phyloP scores from a whole-genome alignment of 2,888 invertebrate species.

The Archaeoteleia sp. region DNA sequence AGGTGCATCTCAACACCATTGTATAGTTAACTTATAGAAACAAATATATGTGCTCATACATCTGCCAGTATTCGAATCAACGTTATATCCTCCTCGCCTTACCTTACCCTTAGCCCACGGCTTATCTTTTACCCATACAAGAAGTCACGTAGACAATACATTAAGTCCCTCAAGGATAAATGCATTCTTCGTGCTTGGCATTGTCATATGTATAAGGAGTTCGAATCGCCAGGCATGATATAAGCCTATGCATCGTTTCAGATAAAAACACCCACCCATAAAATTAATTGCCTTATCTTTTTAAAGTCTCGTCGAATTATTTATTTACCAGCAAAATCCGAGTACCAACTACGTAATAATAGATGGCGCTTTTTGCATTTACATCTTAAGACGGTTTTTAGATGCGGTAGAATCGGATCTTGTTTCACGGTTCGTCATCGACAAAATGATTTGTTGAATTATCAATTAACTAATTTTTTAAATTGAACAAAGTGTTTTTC shows the following conservation, averaged over 20 bases:
- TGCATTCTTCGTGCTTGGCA: slow-evolving; percentile 42
- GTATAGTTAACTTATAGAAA: too few species aligned
- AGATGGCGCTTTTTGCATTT: too few species aligned
- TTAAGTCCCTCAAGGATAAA: slow-evolving; percentile 42
- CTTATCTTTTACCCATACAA: slow-evolving; percentile 37
- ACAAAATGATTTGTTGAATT: too few species aligned
- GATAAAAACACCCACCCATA: slow-evolving; percentile 2
- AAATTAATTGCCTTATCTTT: neutral
- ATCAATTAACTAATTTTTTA: too few species aligned
- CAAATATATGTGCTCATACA: too few species aligned
- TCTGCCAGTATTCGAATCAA: slow-evolving; percentile 10
- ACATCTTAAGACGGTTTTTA: too few species aligned
- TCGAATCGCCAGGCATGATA: slow-evolving; percentile 26
- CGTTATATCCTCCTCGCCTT: slow-evolving; percentile 26
- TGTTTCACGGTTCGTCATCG: too few species aligned
- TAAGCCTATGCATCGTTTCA: slow-evolving; percentile 35
- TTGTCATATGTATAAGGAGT: slow-evolving; percentile 43
- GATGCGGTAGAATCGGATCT: too few species aligned
- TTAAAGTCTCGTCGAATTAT: neutral
- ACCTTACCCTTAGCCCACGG: slow-evolving; percentile 29
- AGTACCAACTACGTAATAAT: neutral
- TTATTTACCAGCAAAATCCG: slow-evolving; percentile 7
- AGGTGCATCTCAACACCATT: too few species aligned
- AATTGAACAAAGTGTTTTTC: too few species aligned
- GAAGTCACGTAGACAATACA: slow-evolving; percentile 50